Conservation (phyloP, 2,797 vertebrate species). For the Siniperca undulata region DNA sequence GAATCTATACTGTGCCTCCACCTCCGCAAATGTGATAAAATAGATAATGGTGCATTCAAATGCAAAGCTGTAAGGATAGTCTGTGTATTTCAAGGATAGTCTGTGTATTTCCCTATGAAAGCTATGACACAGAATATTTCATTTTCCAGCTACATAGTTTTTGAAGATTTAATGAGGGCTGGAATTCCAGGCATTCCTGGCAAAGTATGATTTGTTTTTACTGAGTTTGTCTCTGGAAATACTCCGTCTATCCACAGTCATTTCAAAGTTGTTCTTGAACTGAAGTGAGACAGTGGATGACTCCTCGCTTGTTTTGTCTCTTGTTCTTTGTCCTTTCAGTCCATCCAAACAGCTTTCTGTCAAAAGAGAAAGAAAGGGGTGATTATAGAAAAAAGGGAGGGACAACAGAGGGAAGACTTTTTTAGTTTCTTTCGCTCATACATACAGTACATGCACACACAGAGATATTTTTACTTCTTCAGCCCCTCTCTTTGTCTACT, state of each 20-base stretch:
- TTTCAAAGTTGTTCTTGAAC: constrained; percentile 25
- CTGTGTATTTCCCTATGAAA: background rate
- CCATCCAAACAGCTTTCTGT: constrained; percentile 1
- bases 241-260: background rate
- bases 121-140: background rate
- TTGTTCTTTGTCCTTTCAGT: constrained; percentile 13
- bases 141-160: constrained; percentile 17
- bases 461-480: background rate
- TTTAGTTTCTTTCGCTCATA: background rate
- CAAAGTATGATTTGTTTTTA: constrained; percentile 28
- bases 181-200: constrained; percentile 58
- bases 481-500: constrained; percentile 7
- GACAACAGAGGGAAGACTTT: no score
- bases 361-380: background rate
- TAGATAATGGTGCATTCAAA: background rate
- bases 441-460: background rate
- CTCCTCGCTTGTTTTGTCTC: background rate
- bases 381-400: background rate
- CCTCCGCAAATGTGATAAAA: background rate
- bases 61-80: background rate
- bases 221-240: constrained; percentile 25
- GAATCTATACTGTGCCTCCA: background rate
- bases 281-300: background rate
- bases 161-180: constrained; percentile 29
- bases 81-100: background rate